phyloP scores from a whole-genome alignment of 2,888 invertebrate genomes.

The Drosophila affinis region DNA sequence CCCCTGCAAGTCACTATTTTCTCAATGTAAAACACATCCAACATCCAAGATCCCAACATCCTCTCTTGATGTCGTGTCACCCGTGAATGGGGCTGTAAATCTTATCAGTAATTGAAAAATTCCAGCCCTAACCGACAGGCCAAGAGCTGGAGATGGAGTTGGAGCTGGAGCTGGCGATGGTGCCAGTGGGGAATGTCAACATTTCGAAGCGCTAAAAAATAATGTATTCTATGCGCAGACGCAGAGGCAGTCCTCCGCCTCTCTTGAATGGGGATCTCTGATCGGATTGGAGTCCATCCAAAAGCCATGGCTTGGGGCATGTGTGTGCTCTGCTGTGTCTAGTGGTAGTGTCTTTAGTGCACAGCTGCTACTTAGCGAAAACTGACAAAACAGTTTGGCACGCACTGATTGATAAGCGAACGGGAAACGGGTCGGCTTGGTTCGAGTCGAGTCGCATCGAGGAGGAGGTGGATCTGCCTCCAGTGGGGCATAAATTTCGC shows the following conservation, averaged over 20 bases:
- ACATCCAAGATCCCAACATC: not conserved
- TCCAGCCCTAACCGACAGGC: slow-evolving; percentile 56
- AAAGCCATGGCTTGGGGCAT: slow-evolving; percentile 41
- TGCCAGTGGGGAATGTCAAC: slow-evolving; percentile 64
- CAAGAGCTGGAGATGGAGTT: slow-evolving; percentile 14
- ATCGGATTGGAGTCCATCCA: slow-evolving; percentile 6
- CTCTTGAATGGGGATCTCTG: slow-evolving; percentile 3
- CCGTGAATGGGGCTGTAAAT: slow-evolving; percentile 43
- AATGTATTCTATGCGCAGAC: slow-evolving; percentile 70
- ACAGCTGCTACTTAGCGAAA: slow-evolving; percentile 71
- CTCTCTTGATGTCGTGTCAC: slow-evolving; percentile 37
- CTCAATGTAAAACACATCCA: not conserved
- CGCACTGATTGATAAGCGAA: slow-evolving; percentile 77
- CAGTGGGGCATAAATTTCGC: slow-evolving; percentile 40
- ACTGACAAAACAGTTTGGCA: slow-evolving; percentile 79
- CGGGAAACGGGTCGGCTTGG: slow-evolving; percentile 3
- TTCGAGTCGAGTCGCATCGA: not conserved
- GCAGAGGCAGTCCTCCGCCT: slow-evolving; percentile 25
- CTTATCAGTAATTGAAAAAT: slow-evolving; percentile 51
- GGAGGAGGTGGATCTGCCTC: slow-evolving; percentile 15
- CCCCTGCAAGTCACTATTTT: not conserved
- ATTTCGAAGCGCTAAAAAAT: slow-evolving; percentile 51
- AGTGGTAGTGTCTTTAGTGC: slow-evolving; percentile 56
- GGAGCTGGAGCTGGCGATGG: slow-evolving; percentile 6
- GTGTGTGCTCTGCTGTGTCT: slow-evolving; percentile 28